phyloP scores from a whole-genome alignment of 2,888 invertebrate genomes.

The Automeris io region DNA sequence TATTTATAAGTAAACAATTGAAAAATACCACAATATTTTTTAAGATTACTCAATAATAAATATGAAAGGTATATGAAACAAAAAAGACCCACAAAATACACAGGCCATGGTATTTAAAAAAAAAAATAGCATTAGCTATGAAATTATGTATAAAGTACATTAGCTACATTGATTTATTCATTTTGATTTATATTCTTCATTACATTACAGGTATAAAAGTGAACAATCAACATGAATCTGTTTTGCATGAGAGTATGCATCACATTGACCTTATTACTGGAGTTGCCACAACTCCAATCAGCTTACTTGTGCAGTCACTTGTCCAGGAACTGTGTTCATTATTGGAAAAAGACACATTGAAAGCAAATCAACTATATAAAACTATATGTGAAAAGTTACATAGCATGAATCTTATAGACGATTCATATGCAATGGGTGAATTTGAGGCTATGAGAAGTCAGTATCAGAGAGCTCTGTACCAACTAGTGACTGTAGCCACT shows the following conservation, averaged over 20 bases:
- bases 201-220: conserved; percentile 47
- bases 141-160: no score
- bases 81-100: no score
- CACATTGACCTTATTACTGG: conserved; percentile 58
- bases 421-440: conserved; percentile 82
- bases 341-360: conserved; percentile 77
- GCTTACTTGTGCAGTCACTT: conserved; percentile 82
- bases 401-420: conserved; percentile 82
- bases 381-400: conserved; percentile 82
- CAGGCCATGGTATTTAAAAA: no score
- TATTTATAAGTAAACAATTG: no score
- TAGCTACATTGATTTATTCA: no score
- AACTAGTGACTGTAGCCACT: conserved; percentile 78
- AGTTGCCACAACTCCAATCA: conserved; percentile 76
- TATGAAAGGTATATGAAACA: no score
- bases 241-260: conserved; percentile 49
- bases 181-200: conserved; percentile 2
- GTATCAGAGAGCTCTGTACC: conserved; percentile 81
- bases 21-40: no score
- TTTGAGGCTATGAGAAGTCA: conserved; percentile 82
- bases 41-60: no score
- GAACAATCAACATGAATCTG: conserved; percentile 46
- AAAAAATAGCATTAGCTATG: no score
- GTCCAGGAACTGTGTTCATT: conserved; percentile 82
- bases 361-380: conserved; percentile 79